These are phyloP conservation scores for Dromiciops gliroides DNA, from an alignment of 2,113 vertebrate species.

Conservation along the genomic window DNA sequence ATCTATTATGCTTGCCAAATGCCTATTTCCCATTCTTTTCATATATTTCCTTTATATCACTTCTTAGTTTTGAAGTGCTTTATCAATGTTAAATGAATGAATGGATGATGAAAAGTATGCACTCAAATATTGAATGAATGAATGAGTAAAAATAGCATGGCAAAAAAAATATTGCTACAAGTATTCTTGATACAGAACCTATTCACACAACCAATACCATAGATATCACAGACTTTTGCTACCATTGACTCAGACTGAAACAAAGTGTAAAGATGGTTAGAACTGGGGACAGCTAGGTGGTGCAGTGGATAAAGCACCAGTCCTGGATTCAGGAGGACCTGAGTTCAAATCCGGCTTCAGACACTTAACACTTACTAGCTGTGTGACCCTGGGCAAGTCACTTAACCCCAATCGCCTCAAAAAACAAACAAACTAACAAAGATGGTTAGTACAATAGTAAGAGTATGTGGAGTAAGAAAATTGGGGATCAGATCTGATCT, in stretches of 20 bases:
- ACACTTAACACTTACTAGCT: too few species aligned
- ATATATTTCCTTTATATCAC: not conserved
- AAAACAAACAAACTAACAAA: too few species aligned
- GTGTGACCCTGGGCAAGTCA: too few species aligned
- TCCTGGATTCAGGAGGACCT: too few species aligned
- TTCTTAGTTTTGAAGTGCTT: not conserved
- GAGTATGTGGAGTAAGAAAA: too few species aligned
- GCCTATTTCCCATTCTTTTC: not conserved
- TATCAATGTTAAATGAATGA: not conserved
- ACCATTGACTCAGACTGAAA: not conserved
- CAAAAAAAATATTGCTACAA: not conserved
- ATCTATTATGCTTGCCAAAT: not conserved
- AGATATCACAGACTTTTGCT: not conserved
- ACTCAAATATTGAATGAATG: not conserved
- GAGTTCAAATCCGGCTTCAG: too few species aligned
- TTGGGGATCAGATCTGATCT: too few species aligned
- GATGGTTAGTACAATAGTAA: too few species aligned
- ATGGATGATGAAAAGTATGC: not conserved
- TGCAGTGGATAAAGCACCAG: too few species aligned
- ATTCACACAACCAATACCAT: not conserved
- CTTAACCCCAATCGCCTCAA: too few species aligned
- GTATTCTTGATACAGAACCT: not conserved
- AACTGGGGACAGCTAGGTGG: too few species aligned
- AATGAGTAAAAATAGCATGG: not conserved
- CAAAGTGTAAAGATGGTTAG: not conserved